Evolutionary conservation across 2,797 vertebrate species (phyloP), one percentile per base, ranked within the genome.

Genomic region (Rachycentron canadum): DNA sequence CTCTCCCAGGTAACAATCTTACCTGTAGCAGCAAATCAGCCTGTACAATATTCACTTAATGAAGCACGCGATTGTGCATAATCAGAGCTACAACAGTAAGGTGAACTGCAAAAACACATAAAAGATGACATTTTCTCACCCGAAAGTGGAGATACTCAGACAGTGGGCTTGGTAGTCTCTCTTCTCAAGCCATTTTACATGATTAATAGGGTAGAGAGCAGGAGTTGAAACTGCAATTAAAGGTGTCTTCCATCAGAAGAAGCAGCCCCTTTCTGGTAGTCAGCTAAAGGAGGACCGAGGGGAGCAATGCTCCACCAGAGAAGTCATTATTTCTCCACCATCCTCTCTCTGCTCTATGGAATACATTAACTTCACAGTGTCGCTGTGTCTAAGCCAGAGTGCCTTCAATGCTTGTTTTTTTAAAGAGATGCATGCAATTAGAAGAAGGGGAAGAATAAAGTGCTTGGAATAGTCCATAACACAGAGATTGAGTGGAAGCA

Each of bases 391-490:
- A 92, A 94, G 93, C 79, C 81, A 91, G 61, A 89, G 74, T 73
- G 64, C 82, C 84, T 90, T 88, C 83, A 92, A 93, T 92, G 93
- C 90, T 86, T 95, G 75, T 87, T 91, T 80, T 84, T 84, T 87
- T 69, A 69, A 90, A 86, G 89, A 93, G 90, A 93, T 91, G 90
- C 78, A 94, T 91, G 92, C 94, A 97, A 97, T 97, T 97, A 96
- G 89, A 94, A 83, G 83, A 90, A 49, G 90, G 89, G 91, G 94
- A 95, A 96, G 94, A 96, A 96, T 95, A 95, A 92, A 95, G 92
- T 87, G 91, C 84, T 88, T 77, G 69, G 83, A 95, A 95, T 87
- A 89, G 85, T 84, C 84, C 86, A 85, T 81, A 91, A 82, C 61
- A 69, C 76, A 72, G 66, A 82, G 87, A 90, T 85, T 86, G 83